Evolutionary conservation across 1,140 invertebrate genomes (phyloP).

Genomic region (Nautilus pompilius): DNA sequence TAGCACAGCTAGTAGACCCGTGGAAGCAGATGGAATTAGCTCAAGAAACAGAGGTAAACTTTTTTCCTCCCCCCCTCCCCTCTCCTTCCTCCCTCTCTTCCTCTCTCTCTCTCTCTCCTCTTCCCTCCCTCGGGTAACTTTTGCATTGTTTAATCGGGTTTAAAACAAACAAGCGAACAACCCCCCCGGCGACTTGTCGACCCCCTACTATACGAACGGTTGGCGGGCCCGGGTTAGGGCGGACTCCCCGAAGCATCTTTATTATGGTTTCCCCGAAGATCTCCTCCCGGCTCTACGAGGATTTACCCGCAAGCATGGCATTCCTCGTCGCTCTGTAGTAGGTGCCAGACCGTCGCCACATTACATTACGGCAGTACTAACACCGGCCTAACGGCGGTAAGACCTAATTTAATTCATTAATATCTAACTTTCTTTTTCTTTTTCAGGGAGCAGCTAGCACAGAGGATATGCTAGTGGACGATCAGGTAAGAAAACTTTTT

Average conservation of each 20-base stretch:
- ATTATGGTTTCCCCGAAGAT: too few relatives aligned
- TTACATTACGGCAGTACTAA: too few relatives aligned
- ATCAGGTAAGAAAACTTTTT: conserved; percentile 21
- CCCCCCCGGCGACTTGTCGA: too few relatives aligned
- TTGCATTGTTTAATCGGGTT: neutral
- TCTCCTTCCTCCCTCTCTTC: neutral
- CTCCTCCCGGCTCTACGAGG: too few relatives aligned
- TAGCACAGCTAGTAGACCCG: conserved; percentile 50
- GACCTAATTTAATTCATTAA: too few relatives aligned
- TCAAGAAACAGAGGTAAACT: conserved; percentile 45
- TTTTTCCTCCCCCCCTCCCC: neutral
- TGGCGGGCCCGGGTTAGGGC: too few relatives aligned
- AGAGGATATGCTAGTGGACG: conserved; percentile 57
- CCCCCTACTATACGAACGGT: too few relatives aligned
- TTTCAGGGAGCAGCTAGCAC: conserved; percentile 50
- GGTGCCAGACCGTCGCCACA: too few relatives aligned
- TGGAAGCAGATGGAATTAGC: conserved; percentile 51
- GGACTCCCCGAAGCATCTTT: too few relatives aligned
- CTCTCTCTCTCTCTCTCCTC: neutral
- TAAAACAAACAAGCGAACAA: neutral
- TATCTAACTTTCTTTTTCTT: conserved; percentile 13
- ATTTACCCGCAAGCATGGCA: too few relatives aligned
- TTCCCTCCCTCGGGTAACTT: neutral
- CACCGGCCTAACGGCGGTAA: too few relatives aligned
- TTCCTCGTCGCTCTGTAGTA: too few relatives aligned